Evolutionary conservation across 1,140 invertebrate genomes (phyloP), one percentile per base, ranked within the genome.

Genomic region (Trachymyrmex cornetzi): DNA sequence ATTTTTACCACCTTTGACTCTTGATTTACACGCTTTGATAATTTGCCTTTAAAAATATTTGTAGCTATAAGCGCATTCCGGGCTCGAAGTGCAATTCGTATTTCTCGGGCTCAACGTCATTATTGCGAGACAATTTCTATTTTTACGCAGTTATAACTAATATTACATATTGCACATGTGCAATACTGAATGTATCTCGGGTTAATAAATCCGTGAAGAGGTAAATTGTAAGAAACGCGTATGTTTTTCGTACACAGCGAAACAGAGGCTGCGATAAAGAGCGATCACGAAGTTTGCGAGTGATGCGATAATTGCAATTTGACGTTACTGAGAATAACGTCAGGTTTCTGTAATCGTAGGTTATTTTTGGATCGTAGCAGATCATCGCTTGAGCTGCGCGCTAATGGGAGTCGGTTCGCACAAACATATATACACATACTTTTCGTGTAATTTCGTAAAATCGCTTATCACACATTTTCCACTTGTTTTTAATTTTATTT

Each of bases 1-100:
- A 67, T 50, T 50, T 14, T 14, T 55, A 27, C 14, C 9, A 24
- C 44, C 12, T 64, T 22, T 50, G 30, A 69, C 48, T 63, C 55
- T n/a, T 48, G 72, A 77, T 69, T 63, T 24, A 16, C 12, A 27
- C 11, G 14, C 34, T 38, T 14, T 27, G 86, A 85, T 87, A 89
- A 84, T 77, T 24, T 3, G 19, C 5, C 1, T 53, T 48, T 34
- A 85, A 87, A 87, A 87, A 89, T 80, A 85, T 19, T 71, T 38
- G 30, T 11, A 34, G 48, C 57, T 14, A 59, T 14, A 9, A 24
- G 44, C 48, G 2, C 19, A 30, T 61, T 74, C 12, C 55, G 55
- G 14, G 67, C 64, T 27, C 61, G 24, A 80, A 87, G 55, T 69
- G 16, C 67, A 57, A 53, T 57, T 38, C 24, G 24, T 27, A 16